Evolutionary conservation across 2,888 invertebrate genomes (phyloP), one percentile per base, ranked within the genome.

Genomic region (Drosophila barbarae): DNA sequence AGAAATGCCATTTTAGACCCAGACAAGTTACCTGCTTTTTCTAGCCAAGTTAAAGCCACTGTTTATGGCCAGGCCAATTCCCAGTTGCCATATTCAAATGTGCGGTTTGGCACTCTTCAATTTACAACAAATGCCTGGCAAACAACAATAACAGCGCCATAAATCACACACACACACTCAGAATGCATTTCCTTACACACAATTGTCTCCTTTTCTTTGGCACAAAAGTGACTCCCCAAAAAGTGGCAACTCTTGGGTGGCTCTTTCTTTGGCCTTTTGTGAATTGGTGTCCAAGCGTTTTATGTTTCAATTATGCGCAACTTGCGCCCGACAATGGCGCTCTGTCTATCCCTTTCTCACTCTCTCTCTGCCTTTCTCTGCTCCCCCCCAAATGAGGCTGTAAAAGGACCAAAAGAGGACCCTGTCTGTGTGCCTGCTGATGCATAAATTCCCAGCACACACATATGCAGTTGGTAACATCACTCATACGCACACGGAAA

Each of bases 251-350:
- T 47, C 46, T 42, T 54, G 46, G 35, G 32, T 30, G 58, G 47
- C 34, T 39, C 42, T 70, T 77, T 47, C 47, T 56, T 56, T 56
- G 55, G 81, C 76, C 81, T 83, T 77, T 81, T 81, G 83, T 85
- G 85, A 80, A 84, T 86, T 80, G 80, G 78, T 83, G 76, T 84
- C 82, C 80, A 77, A 83, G 84, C 80, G 81, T 84, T 77, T 84
- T 80, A 76, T 75, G 73, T 82, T 81, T 82, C 82, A 82, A 82
- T 82, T 82, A 82, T 82, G 83, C 81, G 81, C 81, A 82, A 83
- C 83, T 82, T 83, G 81, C 69, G 77, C 74, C 81, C 77, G 73
- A 80, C 80, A 80, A 81, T 82, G 76, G 78, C 55, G 54, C 64
- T 73, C 71, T 68, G 68, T 71, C 67, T 15, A 6, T 10, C 28